Evolutionary conservation across 1,140 invertebrate species (phyloP), one percentile per base, ranked within the genome.

Genomic region (Zaprionus kolodkinae): DNA sequence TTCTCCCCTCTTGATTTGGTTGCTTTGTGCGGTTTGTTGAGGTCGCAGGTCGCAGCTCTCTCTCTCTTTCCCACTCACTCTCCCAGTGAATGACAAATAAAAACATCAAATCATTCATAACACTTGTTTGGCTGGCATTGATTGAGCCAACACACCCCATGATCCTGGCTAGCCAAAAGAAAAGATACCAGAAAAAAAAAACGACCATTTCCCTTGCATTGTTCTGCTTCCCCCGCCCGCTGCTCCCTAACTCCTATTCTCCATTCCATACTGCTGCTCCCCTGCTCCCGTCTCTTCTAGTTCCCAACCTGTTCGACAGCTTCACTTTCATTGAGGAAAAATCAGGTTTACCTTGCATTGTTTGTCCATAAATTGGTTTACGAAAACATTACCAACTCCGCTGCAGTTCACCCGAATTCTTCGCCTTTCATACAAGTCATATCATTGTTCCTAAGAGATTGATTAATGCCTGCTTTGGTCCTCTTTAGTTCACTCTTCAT

Each of bases 31-130:
- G 84, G 84, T 88, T 88, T 87, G 67, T 78, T 84, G 81, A 78
- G 77, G 76, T 84, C 56, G 57, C 68, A 56, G 72, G 21, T 62
- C 57, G 62, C 3, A 4, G 30, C 45, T 40, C 38, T n/a, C 38
- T n/a, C 38, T n/a, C 71, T 12, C 17, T 40, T 3, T 13, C 4
- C 3, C 12, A 6, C 4, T 40, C 10, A 11, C n/a, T 10, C 10
- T 15, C 15, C 13, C 38, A 9, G 1, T 45, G 40, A 73, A 66
- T 71, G 69, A 77, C 76, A 87, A 87, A 88, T 88, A 76, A 88
- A 88, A 88, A 88, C 84, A 89, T 88, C 80, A 84, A 84, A 88
- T 88, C 84, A 88, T 88, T 88, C 84, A 88, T 78, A 84, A 84
- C 85, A 88, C 84, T 88, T 88, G 80, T 88, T 88, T 70, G 57